phyloP scores from a whole-genome alignment of 2,113 vertebrate genomes.

The Corythornis cristatus region DNA sequence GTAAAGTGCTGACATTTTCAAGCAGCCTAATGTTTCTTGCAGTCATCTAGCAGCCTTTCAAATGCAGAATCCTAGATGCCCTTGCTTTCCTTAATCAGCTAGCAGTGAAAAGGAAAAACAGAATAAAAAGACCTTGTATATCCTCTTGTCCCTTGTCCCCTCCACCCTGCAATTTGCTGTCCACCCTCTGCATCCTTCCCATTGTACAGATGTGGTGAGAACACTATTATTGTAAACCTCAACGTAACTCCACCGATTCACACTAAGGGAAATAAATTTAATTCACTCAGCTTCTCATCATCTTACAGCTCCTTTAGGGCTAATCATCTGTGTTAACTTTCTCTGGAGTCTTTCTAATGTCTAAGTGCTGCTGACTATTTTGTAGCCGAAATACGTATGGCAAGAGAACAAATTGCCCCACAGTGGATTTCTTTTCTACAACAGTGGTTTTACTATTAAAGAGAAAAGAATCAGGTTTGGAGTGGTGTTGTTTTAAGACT shows the following conservation, averaged over 20 bases:
- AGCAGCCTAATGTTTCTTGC: constrained; percentile 65
- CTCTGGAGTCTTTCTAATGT: constrained; percentile 62
- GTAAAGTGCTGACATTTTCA: constrained; percentile 70
- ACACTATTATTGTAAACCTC: constrained; percentile 58
- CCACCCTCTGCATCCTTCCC: background rate
- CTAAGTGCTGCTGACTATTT: constrained; percentile 30
- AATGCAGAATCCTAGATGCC: constrained; percentile 61
- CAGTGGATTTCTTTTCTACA: constrained; percentile 50
- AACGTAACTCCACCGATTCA: constrained; percentile 14
- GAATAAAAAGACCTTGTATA: constrained; percentile 6
- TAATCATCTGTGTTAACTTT: constrained; percentile 65
- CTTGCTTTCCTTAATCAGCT: constrained; percentile 63
- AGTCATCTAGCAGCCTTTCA: constrained; percentile 68
- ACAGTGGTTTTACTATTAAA: constrained; percentile 54
- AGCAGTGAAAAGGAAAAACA: constrained; percentile 8
- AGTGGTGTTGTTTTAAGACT: background rate
- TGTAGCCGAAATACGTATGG: constrained; percentile 24
- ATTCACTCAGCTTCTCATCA: constrained; percentile 68
- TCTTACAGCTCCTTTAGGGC: constrained; percentile 64
- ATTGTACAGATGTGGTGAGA: background rate
- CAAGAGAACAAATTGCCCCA: constrained; percentile 48
- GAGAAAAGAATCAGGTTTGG: background rate
- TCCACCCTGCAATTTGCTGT: background rate
- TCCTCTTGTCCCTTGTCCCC: background rate
- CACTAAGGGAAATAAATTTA: constrained; percentile 62